Conservation (phyloP, 2,888 invertebrate genomes). For the Rosalia funebris region DNA sequence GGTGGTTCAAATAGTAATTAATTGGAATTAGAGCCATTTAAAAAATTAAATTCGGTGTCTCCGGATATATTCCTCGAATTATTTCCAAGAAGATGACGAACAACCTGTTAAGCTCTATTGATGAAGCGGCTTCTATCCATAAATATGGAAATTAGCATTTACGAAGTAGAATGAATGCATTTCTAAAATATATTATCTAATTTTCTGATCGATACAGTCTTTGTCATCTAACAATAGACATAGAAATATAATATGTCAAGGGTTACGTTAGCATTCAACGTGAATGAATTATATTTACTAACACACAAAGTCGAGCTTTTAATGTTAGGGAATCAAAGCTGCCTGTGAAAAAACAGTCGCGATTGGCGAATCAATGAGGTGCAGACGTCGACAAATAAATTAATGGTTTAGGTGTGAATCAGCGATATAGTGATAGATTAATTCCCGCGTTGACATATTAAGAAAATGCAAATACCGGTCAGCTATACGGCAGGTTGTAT, state of each 20-base stretch:
- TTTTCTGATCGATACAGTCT: neutral
- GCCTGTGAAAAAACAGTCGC: slow-evolving; percentile 11
- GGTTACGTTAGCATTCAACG: slow-evolving; percentile 40
- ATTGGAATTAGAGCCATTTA: neutral
- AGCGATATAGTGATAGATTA: slow-evolving; percentile 21
- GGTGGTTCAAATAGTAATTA: too few relatives aligned
- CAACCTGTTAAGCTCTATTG: slow-evolving; percentile 3
- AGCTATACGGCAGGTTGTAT: neutral
- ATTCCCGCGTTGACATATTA: slow-evolving; percentile 7
- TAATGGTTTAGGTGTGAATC: slow-evolving; percentile 30
- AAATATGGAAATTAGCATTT: too few relatives aligned
- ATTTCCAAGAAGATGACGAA: neutral
- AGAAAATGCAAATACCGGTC: slow-evolving; percentile 2
- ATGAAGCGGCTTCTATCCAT: too few relatives aligned
- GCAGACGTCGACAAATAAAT: slow-evolving; percentile 32
- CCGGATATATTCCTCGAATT: slow-evolving; percentile 1
- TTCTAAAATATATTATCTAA: neutral
- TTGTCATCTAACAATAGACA: slow-evolving; percentile 13
- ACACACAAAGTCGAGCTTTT: slow-evolving; percentile 31
- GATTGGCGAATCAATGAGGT: slow-evolving; percentile 31
- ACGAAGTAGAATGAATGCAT: too few relatives aligned
- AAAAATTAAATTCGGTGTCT: neutral
- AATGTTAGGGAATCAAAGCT: slow-evolving; percentile 22
- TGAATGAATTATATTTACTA: slow-evolving; percentile 33
- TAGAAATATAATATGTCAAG: slow-evolving; percentile 40